Conservation (phyloP, 2,888 invertebrate genomes). For the Prionchulus punctatus region DNA sequence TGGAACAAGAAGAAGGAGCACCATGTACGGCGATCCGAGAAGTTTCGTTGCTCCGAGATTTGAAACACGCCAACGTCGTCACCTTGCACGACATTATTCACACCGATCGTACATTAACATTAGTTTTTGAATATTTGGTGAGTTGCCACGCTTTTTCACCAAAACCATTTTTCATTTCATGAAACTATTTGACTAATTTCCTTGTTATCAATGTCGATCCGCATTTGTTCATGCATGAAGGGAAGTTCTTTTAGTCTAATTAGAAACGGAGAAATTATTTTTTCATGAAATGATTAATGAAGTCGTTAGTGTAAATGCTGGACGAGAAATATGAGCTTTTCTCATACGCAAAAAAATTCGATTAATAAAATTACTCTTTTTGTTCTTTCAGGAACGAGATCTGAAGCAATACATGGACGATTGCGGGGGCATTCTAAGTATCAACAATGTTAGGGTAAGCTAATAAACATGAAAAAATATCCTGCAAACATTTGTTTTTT, state of each 20-base stretch:
- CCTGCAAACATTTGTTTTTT: no score
- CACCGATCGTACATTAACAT: conserved; percentile 47
- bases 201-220: background rate
- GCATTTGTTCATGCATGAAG: background rate
- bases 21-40: conserved; percentile 53
- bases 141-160: conserved; percentile 15
- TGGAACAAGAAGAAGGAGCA: conserved; percentile 51
- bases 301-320: no score
- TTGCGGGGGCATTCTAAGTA: conserved; percentile 53
- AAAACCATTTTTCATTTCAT: no score
- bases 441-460: conserved; percentile 53
- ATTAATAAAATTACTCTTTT: no score
- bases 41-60: conserved; percentile 47
- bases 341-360: no score
- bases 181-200: background rate
- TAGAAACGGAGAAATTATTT: background rate
- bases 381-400: conserved; percentile 42
- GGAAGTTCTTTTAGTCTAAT: background rate
- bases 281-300: no score
- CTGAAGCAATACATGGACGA: conserved; percentile 53
- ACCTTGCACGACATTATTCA: conserved; percentile 52
- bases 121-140: conserved; percentile 48
- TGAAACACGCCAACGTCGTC: conserved; percentile 51
- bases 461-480: no score
- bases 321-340: no score